These are phyloP conservation scores for Drosophila pullipes DNA, from an alignment of 2,888 invertebrate genomes.

Conservation along the genomic window DNA sequence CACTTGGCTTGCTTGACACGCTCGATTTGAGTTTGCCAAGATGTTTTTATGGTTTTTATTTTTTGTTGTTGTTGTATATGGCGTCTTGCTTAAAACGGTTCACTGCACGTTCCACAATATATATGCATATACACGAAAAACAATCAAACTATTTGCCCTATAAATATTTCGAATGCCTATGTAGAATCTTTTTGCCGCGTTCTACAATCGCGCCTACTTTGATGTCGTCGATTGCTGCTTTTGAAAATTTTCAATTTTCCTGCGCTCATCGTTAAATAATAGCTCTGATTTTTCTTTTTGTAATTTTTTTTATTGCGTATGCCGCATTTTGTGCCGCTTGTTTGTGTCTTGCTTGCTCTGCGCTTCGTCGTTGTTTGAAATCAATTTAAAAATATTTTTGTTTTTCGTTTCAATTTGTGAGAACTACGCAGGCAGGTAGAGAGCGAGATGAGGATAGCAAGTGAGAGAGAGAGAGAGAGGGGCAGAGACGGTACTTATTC, in stretches of 20 bases:
- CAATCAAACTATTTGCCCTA: slow-evolving; percentile 32
- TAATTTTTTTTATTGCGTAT: slow-evolving; percentile 35
- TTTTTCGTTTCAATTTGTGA: slow-evolving; percentile 62
- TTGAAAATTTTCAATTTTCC: slow-evolving; percentile 37
- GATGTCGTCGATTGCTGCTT: slow-evolving; percentile 18
- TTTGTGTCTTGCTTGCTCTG: slow-evolving; percentile 31
- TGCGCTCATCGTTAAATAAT: slow-evolving; percentile 63
- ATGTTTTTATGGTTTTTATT: slow-evolving; percentile 11
- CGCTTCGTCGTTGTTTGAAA: slow-evolving; percentile 72
- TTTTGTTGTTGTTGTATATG: neutral
- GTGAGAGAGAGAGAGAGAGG: neutral
- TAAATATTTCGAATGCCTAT: neutral
- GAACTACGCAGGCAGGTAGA: slow-evolving; percentile 3
- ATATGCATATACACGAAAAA: slow-evolving; percentile 35
- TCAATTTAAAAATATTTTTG: slow-evolving; percentile 80
- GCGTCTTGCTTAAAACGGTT: slow-evolving; percentile 42
- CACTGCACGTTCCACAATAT: slow-evolving; percentile 43
- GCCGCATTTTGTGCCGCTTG: slow-evolving; percentile 41
- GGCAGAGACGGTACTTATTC: slow-evolving; percentile 33
- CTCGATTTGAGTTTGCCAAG: slow-evolving; percentile 67
- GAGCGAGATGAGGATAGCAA: slow-evolving; percentile 1
- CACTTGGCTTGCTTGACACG: slow-evolving; percentile 54
- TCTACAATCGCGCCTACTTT: slow-evolving; percentile 43
- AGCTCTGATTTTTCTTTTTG: slow-evolving; percentile 32
- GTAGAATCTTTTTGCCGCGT: slow-evolving; percentile 18